These are phyloP conservation scores for Hippasteria phrygiana DNA, from an alignment of 53 echinoderm and acorn worm genomes.

Conservation along the genomic window DNA sequence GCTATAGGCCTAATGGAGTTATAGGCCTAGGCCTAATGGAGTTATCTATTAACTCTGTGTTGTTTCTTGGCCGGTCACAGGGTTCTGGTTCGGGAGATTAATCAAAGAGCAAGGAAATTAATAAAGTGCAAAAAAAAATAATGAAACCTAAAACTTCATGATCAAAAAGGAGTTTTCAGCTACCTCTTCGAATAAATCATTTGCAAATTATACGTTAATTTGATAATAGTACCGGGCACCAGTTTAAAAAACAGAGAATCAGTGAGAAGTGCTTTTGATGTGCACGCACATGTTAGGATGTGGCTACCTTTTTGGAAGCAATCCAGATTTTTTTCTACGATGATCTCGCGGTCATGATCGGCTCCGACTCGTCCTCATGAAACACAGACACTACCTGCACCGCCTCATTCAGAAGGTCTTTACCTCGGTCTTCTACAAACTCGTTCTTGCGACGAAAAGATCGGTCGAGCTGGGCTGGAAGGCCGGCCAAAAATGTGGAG, in stretches of 20 bases:
- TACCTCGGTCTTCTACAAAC: neutral
- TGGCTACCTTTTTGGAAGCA: neutral
- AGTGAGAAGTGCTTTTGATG: neutral
- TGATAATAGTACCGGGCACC: no score
- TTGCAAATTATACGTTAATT: no score
- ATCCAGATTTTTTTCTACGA: neutral
- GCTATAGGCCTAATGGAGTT: no score
- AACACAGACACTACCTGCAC: neutral
- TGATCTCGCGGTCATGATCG: neutral
- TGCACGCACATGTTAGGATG: neutral
- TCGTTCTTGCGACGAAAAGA: neutral
- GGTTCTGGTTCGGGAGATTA: no score
- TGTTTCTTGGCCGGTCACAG: neutral
- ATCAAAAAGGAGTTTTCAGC: neutral
- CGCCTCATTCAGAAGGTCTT: neutral
- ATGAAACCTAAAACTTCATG: neutral
- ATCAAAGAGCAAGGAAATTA: no score
- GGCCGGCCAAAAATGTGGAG: neutral
- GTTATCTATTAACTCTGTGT: no score
- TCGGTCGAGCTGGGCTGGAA: neutral
- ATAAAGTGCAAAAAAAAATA: no score
- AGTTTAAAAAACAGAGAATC: no score
- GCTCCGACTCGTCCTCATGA: conserved; percentile 8
- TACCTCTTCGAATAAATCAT: neutral
- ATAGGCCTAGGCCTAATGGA: no score